Evolutionary conservation across 2,113 vertebrate genomes (phyloP).

Genomic region (zebrafish (Danio rerio)): GRCz12tu NC_133183.1:43056001-43056500

Average conservation of each 20-base stretch:
- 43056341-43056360: too few species aligned
- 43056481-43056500: too few species aligned
- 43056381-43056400: too few species aligned
- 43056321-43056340: too few species aligned
- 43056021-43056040: background rate
- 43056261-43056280: constrained; percentile 94
- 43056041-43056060: background rate
- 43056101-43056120: constrained; percentile 87
- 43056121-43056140: constrained; percentile 83
- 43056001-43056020: constrained; percentile 78
- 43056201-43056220: constrained; percentile 95
- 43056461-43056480: too few species aligned
- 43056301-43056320: background rate
- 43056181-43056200: constrained; percentile 90
- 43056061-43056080: background rate
- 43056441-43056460: too few species aligned
- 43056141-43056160: constrained; percentile 83
- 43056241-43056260: constrained; percentile 96
- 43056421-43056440: too few species aligned
- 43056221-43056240: constrained; percentile 90
- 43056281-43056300: background rate
- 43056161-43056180: constrained; percentile 86
- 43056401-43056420: too few species aligned
- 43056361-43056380: too few species aligned
- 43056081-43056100: constrained; percentile 89